These are phyloP conservation scores for Eupithecia exiguata DNA, from an alignment of 2,888 invertebrate genomes.

Conservation along the genomic window DNA sequence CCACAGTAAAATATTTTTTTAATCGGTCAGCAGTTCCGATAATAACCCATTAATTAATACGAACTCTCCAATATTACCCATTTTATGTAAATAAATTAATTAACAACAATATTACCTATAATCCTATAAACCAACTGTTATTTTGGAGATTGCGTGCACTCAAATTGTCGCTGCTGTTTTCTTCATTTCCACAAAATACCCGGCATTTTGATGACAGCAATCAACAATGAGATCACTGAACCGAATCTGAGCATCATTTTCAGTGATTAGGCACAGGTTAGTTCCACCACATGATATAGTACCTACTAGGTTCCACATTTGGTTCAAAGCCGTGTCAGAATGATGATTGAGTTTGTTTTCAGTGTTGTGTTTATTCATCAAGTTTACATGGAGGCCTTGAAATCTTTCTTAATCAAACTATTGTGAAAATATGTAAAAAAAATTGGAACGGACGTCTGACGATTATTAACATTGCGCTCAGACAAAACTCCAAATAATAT, in stretches of 20 bases:
- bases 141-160: background rate
- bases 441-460: too few species aligned
- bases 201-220: background rate
- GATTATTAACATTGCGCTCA: too few species aligned
- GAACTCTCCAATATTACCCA: background rate
- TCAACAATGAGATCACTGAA: conserved; percentile 10
- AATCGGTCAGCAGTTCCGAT: background rate
- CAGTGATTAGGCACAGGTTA: conserved; percentile 24
- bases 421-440: background rate
- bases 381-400: background rate
- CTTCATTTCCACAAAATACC: background rate
- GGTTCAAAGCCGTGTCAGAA: conserved; percentile 9
- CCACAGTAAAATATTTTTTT: background rate
- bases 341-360: conserved; percentile 8
- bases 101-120: background rate
- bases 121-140: background rate
- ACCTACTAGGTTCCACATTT: conserved; percentile 4
- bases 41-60: background rate
- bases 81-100: background rate
- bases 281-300: conserved; percentile 3
- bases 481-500: too few species aligned
- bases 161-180: background rate
- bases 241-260: conserved; percentile 9
- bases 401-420: background rate
- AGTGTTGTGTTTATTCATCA: background rate